Evolutionary conservation across 2,888 invertebrate genomes (phyloP), one percentile per base, ranked within the genome.

Genomic region (Pantelozetes paolii): DNA sequence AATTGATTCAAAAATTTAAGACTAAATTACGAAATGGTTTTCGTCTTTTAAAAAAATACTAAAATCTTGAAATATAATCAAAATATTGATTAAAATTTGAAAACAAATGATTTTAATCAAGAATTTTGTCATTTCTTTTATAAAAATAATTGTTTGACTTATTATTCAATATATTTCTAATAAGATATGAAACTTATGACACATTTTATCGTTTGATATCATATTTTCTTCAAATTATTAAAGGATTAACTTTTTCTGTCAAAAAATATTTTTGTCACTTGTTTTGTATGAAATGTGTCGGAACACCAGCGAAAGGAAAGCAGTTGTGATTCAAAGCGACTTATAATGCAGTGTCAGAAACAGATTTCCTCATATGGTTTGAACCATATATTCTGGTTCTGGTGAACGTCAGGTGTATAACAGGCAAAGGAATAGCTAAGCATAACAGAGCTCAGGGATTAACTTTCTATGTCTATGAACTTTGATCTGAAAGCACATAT

Each of bases 341-440:
- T 32, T 64, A 57, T 26, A 26, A 23, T 54, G 18, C 13, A 11
- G 11, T 20, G 40, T 64, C 64, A 64, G 30, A 64, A 64, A 64
- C 64, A 64, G 36, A 64, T 64, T 64, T 40, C 40, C 40, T 64
- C 54, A 26, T 40, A 40, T 57, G 15, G 11, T 64, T 36, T 32
- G 26, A 28, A 20, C 36, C 30, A 30, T 30, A 9, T 6, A 13
- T 62, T 54, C 23, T 54, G 13, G 20, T 57, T 13, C 30, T 30
- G 57, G 30, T 57, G 18, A 57, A 57, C 18, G 57, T 57, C 57
- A 57, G 57, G 57, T 57, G 26, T 13, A 28, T 30, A n/a, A n/a
- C n/a, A n/a, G n/a, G n/a, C n/a, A n/a, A n/a, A n/a, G n/a, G n/a
- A n/a, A n/a, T n/a, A n/a, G n/a, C n/a, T n/a, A n/a, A n/a, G n/a